phyloP scores from a whole-genome alignment of 2,113 vertebrate species.

The Bungarus multicinctus region DNA sequence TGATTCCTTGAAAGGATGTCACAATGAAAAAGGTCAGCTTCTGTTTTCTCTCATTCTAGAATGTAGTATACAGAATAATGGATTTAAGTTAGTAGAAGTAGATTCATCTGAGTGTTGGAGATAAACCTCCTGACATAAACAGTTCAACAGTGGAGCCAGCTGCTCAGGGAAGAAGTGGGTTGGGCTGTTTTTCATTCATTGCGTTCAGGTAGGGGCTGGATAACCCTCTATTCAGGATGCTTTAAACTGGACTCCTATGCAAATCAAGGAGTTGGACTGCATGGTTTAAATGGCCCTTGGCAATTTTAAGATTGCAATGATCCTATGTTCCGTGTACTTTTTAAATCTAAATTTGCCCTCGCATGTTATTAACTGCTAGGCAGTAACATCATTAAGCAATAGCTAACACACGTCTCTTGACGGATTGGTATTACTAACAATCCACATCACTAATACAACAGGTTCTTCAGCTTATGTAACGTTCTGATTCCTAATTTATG shows the following conservation, averaged over 20 bases:
- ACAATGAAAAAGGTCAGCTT: not conserved
- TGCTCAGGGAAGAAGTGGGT: not conserved
- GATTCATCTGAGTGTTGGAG: not conserved
- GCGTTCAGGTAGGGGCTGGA: not conserved
- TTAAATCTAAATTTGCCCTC: not conserved
- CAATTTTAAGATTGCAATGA: not conserved
- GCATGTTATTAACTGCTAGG: not conserved
- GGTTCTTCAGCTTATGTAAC: not conserved
- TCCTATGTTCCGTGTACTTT: not conserved
- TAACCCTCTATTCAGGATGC: not conserved
- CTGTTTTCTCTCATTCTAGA: not conserved
- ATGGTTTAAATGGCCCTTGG: not conserved
- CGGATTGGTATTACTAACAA: conserved; percentile 42
- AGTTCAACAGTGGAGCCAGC: not conserved
- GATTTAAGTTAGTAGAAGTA: not conserved
- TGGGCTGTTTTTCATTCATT: not conserved
- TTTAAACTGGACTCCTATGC: not conserved
- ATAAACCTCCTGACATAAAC: not conserved
- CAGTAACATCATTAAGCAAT: not conserved
- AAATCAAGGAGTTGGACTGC: not conserved
- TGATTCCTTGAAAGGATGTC: not conserved
- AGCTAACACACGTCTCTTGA: conserved; percentile 33
- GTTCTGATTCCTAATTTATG: not conserved
- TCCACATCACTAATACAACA: not conserved
- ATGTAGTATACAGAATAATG: not conserved